A percentile compares a stretch with the other conserved stretches of the same genome.
phyloP scores from a whole-genome alignment of 2,888 invertebrate genomes.

The Cenopis cana region DNA sequence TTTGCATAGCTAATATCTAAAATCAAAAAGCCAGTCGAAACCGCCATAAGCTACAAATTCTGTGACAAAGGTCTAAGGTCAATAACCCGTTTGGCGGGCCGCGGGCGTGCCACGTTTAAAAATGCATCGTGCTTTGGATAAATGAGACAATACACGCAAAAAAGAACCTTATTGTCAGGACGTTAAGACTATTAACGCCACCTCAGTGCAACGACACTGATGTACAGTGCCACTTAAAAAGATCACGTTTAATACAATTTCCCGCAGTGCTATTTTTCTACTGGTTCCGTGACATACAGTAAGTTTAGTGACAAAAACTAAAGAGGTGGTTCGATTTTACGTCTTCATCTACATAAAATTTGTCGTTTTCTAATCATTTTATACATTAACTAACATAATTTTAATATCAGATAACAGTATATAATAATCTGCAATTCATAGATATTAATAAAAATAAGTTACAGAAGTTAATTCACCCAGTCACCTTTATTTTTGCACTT shows the following conservation, averaged over 20 bases:
- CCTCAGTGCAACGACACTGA: background rate
- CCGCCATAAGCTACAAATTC: conserved; percentile 68
- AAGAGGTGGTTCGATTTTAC: too few species aligned
- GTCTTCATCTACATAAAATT: too few species aligned
- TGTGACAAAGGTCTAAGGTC: conserved; percentile 81
- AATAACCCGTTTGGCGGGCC: conserved; percentile 76
- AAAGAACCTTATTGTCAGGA: background rate
- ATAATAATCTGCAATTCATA: too few species aligned
- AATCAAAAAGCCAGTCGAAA: conserved; percentile 45
- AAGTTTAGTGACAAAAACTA: too few species aligned
- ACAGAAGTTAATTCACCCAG: too few species aligned
- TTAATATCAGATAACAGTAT: too few species aligned
- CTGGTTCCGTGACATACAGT: background rate
- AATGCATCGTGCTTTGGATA: conserved; percentile 64
- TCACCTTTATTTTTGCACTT: too few species aligned
- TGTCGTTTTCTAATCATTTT: too few species aligned
- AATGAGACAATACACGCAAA: conserved; percentile 6
- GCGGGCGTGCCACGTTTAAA: conserved; percentile 73
- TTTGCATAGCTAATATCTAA: conserved; percentile 28
- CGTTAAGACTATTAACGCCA: background rate
- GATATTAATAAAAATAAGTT: too few species aligned
- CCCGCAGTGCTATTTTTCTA: background rate
- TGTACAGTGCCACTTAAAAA: background rate
- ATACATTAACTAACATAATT: too few species aligned
- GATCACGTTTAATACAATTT: background rate